Evolutionary conservation across 2,888 invertebrate species (phyloP), one percentile per base, ranked within the genome.

Genomic region (Amphiduros pacificus): DNA sequence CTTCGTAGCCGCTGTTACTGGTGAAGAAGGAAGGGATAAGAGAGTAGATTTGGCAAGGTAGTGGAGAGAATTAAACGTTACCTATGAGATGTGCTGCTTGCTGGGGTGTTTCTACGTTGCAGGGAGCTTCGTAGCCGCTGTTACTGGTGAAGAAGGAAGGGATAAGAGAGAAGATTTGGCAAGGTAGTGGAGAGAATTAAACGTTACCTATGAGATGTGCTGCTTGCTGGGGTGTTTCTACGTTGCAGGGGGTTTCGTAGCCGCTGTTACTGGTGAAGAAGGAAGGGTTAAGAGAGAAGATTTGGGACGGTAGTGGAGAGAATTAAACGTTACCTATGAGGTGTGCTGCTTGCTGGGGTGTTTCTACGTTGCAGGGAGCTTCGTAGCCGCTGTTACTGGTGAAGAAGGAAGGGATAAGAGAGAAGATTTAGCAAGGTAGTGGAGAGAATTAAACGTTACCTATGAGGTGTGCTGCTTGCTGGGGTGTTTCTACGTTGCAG

Each of bases 391-490:
- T 95, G 61, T 87, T 85, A 3, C 87, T 83, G 0, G 91, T 90
- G 83, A 95, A 99, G 84, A 99, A 99, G 44, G 95, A 94, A 0
- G 99, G 99, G 83, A 99, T n/a, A n/a, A n/a, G n/a, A n/a, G n/a
- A n/a, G n/a, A n/a, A n/a, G n/a, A n/a, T n/a, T n/a, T n/a, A n/a
- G n/a, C n/a, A n/a, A n/a, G n/a, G n/a, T n/a, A n/a, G n/a, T n/a
- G n/a, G n/a, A n/a, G n/a, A n/a, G n/a, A n/a, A n/a, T n/a, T n/a
- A n/a, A n/a, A n/a, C n/a, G n/a, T 41, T 62, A 77, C 76, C 70
- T 41, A 82, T 76, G n/a, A 82, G 58, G 54, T 62, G 74, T 0
- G 96, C 95, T 0, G 93, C 94, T 58, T 91, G 88, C 4, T 71
- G 59, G 0, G 90, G 84, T 59, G 85, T 84, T 0, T 83, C 66